Evolutionary conservation across 2,888 invertebrate genomes (phyloP), one percentile per base, ranked within the genome.

Genomic region (Xiphydria camelus): DNA sequence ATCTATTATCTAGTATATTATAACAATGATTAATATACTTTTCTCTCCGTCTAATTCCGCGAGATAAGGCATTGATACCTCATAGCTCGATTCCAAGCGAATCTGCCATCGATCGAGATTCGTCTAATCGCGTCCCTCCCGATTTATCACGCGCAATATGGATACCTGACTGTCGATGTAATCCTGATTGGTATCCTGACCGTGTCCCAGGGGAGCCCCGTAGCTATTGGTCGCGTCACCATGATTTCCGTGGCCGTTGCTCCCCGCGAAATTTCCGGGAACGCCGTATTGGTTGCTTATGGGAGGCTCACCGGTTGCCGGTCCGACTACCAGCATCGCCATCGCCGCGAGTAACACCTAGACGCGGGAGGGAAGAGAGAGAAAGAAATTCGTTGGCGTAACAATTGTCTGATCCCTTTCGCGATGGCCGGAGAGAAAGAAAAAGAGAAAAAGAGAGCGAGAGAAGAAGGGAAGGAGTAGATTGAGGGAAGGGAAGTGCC

Each of bases 231-330:
- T 66, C 39, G 43, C 53, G 18, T 41, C 42, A 17, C 49, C 45
- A 31, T 25, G 35, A 38, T 34, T 38, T 18, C 35, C 45, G 43
- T 50, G 48, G 40, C 57, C 62, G 25, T 57, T 50, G 40, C 49
- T 41, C 26, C 57, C 51, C 35, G 53, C 47, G 26, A 59, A 62
- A 19, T 61, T 66, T 47, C 62, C 73, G 25, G 56, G 57, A 9
- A 65, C 64, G 32, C 75, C 75, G 43, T 75, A 75, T 55, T 73
- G 73, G 49, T 56, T 68, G 53, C 58, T 74, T 45, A 74, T 49
- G 26, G 64, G 59, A 12, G 70, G 71, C 45, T 69, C 68, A 40
- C 60, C 53, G 19, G 55, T 59, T 12, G 61, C 57, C 34, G 57
- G 45, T 39, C 63, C 56, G 3, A 26, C 26, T 12, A 14, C 14